A percentile compares a stretch with the other conserved stretches of the same genome.
phyloP scores from a whole-genome alignment of 2,888 invertebrate species.

The Ormyrus thymus region DNA sequence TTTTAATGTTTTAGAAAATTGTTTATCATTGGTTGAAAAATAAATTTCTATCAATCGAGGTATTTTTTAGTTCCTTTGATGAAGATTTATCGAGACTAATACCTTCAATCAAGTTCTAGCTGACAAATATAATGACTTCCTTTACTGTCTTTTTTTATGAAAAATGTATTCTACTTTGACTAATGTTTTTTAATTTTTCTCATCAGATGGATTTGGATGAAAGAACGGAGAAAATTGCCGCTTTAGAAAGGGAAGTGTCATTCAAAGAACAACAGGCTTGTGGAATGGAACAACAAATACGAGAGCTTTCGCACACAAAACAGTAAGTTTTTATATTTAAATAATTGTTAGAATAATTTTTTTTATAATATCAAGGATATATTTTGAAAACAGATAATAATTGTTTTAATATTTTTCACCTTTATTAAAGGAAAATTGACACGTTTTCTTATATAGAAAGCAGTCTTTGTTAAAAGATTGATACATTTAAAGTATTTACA shows the following conservation, averaged over 20 bases:
- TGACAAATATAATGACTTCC: too few species aligned
- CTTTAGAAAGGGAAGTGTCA: conserved; percentile 81
- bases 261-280: conserved; percentile 75
- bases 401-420: conserved; percentile 11
- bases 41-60: too few species aligned
- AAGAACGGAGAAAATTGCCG: conserved; percentile 82
- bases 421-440: conserved; percentile 15
- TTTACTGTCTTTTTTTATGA: too few species aligned
- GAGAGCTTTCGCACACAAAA: conserved; percentile 68
- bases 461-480: conserved; percentile 36
- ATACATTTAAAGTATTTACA: conserved; percentile 40
- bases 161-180: too few species aligned
- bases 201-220: conserved; percentile 81
- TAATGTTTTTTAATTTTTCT: background rate
- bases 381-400: conserved; percentile 2
- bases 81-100: too few species aligned
- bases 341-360: background rate
- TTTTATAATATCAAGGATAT: background rate
- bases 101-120: too few species aligned
- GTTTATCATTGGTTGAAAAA: too few species aligned
- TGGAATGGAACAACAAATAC: conserved; percentile 66
- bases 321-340: conserved; percentile 66
- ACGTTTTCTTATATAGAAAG: conserved; percentile 28
- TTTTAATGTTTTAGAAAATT: too few species aligned
- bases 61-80: too few species aligned